phyloP scores from a whole-genome alignment of 2,888 invertebrate species.

The Aethes cnicana region DNA sequence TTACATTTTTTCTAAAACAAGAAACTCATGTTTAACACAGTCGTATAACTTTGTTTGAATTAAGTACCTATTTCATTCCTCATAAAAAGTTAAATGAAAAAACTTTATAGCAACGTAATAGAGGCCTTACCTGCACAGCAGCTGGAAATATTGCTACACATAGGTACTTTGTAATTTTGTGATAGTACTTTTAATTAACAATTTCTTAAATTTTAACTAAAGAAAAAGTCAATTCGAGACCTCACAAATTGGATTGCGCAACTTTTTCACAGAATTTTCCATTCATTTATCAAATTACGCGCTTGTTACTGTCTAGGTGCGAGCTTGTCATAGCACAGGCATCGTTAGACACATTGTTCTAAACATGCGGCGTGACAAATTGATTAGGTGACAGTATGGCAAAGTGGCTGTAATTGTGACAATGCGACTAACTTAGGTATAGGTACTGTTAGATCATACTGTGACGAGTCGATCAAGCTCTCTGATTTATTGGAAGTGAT shows the following conservation, averaged over 20 bases:
- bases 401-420: neutral
- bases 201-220: too few species aligned
- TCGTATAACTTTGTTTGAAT: too few species aligned
- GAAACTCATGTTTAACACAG: too few species aligned
- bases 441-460: conserved; percentile 1
- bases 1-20: neutral
- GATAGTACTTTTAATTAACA: too few species aligned
- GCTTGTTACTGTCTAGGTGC: conserved; percentile 62
- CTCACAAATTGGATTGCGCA: conserved; percentile 22
- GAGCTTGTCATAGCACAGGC: conserved; percentile 64
- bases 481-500: conserved; percentile 11
- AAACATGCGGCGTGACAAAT: conserved; percentile 65
- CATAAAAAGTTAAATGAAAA: too few species aligned
- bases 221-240: too few species aligned
- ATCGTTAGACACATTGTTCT: conserved; percentile 62
- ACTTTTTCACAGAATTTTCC: conserved; percentile 43
- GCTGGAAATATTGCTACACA: too few species aligned
- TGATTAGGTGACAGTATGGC: conserved; percentile 61
- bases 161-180: too few species aligned
- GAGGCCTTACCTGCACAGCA: too few species aligned
- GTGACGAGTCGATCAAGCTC: conserved; percentile 1
- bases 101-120: too few species aligned
- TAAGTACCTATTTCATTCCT: too few species aligned
- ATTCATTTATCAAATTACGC: conserved; percentile 57
- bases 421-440: neutral